These are phyloP conservation scores for Epirrita christyi DNA, from an alignment of 2,888 invertebrate species.

Conservation along the genomic window DNA sequence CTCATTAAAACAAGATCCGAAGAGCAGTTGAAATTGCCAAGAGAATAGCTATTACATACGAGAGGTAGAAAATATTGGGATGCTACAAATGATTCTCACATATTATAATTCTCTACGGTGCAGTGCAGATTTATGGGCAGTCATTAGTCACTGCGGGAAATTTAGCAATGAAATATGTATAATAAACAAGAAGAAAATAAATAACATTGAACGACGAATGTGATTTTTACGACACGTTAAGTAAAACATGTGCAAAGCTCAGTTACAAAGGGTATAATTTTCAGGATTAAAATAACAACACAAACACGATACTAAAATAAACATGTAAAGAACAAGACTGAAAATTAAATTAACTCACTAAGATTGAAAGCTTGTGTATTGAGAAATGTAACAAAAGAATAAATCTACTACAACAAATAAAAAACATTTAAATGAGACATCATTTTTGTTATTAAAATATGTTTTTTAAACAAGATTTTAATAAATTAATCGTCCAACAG, in stretches of 20 bases:
- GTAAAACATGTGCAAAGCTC: not conserved
- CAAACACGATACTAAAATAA: not conserved
- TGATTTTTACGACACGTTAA: conserved; percentile 35
- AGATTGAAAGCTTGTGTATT: not conserved
- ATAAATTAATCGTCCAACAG: too few species aligned
- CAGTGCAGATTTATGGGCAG: conserved; percentile 76
- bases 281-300: not conserved
- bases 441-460: too few species aligned
- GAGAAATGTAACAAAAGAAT: not conserved
- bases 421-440: not conserved
- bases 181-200: conserved; percentile 76
- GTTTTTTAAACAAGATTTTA: too few species aligned
- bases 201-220: conserved; percentile 59
- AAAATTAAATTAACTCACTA: not conserved
- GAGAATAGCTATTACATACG: conserved; percentile 47
- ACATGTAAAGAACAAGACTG: not conserved
- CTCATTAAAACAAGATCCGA: conserved; percentile 34
- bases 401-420: not conserved
- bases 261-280: not conserved
- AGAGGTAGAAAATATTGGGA: conserved; percentile 59
- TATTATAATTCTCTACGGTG: conserved; percentile 76
- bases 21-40: conserved; percentile 33
- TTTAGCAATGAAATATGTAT: conserved; percentile 77
- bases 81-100: conserved; percentile 68
- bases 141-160: conserved; percentile 79